Percentiles rank a stretch among this genome's conserved stretches.
phyloP scores from a whole-genome alignment of 64 coral and sea anemone genomes.

The Stichodactyla helianthus region DNA sequence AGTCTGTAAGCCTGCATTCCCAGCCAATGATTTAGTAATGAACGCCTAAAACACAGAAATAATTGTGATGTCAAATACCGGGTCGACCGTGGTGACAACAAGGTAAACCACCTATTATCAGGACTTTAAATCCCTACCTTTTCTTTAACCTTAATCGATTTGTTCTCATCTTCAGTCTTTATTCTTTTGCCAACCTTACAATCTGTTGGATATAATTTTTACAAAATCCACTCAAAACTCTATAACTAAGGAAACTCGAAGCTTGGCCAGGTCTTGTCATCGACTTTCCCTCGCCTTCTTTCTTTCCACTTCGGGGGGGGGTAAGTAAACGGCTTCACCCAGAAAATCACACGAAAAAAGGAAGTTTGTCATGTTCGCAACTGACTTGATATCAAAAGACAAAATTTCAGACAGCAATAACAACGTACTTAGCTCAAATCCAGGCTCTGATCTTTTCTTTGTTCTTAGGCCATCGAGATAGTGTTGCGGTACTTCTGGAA shows the following conservation, averaged over 20 bases:
- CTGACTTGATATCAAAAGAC: too few species aligned
- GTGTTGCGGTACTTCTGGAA: constrained; percentile 13
- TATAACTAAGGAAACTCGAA: too few species aligned
- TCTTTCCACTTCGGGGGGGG: too few species aligned
- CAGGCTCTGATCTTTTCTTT: constrained; percentile 24
- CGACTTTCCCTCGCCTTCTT: too few species aligned
- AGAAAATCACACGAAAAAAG: too few species aligned
- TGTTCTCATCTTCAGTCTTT: constrained; percentile 19
- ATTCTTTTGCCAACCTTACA: constrained; percentile 46
- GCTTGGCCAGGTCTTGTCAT: too few species aligned
- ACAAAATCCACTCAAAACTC: not conserved
- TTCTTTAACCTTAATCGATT: not conserved
- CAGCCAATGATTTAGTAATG: not conserved
- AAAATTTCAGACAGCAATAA: too few species aligned
- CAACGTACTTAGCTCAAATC: constrained; percentile 11
- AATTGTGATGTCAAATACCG: too few species aligned
- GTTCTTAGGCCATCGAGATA: constrained; percentile 14
- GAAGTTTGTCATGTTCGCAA: too few species aligned
- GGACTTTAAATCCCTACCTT: not conserved
- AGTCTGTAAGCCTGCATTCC: not conserved
- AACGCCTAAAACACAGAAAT: not conserved
- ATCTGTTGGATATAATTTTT: not conserved
- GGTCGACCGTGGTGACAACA: too few species aligned
- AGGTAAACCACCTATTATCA: not conserved
- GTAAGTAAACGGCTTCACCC: too few species aligned